Conservation (phyloP, 2,888 invertebrate species). For the Pyrgus malvae region DNA sequence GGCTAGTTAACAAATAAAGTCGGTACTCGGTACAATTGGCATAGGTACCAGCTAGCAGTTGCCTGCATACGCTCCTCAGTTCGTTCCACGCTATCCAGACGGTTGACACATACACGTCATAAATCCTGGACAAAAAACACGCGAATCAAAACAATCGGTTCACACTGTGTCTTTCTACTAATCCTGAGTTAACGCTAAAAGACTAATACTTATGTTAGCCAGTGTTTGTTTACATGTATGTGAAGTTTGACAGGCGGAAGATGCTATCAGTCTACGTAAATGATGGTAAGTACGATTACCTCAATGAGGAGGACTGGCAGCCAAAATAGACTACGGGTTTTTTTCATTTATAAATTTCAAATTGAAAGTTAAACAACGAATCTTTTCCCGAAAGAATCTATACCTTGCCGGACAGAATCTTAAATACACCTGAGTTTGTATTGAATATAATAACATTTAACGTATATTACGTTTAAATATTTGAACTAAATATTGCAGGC, state of each 20-base stretch:
- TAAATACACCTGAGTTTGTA: not conserved
- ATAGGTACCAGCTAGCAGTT: slow-evolving; percentile 62
- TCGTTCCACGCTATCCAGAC: slow-evolving; percentile 74
- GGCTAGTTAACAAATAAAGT: slow-evolving; percentile 78
- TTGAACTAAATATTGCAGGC: slow-evolving; percentile 4
- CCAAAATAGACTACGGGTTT: not conserved
- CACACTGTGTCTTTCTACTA: not conserved
- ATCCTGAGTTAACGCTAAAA: not conserved
- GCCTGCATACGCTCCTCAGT: slow-evolving; percentile 48
- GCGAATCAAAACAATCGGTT: slow-evolving; percentile 2
- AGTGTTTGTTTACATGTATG: slow-evolving; percentile 17
- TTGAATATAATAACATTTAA: not conserved
- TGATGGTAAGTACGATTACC: slow-evolving; percentile 16
- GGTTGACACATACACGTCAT: slow-evolving; percentile 55
- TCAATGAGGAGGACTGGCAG: not conserved
- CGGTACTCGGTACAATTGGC: slow-evolving; percentile 68
- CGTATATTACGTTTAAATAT: not conserved
- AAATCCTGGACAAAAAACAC: slow-evolving; percentile 31
- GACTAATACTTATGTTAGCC: slow-evolving; percentile 1
- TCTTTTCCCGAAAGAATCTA: not conserved
- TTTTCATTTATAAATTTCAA: not conserved
- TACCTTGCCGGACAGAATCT: not conserved
- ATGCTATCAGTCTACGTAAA: slow-evolving; percentile 14
- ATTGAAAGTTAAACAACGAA: not conserved
- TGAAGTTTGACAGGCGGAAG: slow-evolving; percentile 16